Percentiles rank a stretch among this genome's conserved stretches.
These are phyloP conservation scores for Rhinopomastus cyanomelas DNA, from an alignment of 2,113 vertebrate genomes.

Conservation along the genomic window DNA sequence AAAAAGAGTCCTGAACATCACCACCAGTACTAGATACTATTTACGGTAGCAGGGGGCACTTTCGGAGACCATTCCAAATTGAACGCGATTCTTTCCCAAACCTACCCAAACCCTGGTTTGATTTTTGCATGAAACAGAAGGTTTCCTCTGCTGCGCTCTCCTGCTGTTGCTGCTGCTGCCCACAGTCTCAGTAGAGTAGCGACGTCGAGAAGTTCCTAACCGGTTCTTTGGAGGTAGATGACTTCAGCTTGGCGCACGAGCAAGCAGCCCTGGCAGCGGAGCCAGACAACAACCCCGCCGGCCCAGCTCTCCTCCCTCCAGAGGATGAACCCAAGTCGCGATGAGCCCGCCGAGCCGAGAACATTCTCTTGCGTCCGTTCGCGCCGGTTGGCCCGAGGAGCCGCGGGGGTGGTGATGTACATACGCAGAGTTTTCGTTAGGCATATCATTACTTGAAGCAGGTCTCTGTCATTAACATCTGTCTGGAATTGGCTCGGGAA, in stretches of 20 bases:
- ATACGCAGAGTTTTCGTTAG: slow-evolving; percentile 66
- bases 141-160: slow-evolving; percentile 68
- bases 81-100: slow-evolving; percentile 52
- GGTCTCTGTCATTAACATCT: slow-evolving; percentile 65
- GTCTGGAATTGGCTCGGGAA: slow-evolving; percentile 66
- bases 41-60: slow-evolving; percentile 69
- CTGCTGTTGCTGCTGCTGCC: slow-evolving; percentile 77
- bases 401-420: slow-evolving; percentile 71
- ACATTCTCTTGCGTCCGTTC: slow-evolving; percentile 60
- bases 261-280: slow-evolving; percentile 63
- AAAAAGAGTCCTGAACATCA: slow-evolving; percentile 79
- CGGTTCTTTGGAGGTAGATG: slow-evolving; percentile 65
- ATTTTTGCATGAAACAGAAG: slow-evolving; percentile 81
- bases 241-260: slow-evolving; percentile 60
- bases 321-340: slow-evolving; percentile 69
- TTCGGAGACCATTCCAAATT: slow-evolving; percentile 71
- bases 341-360: slow-evolving; percentile 67
- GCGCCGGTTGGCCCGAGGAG: slow-evolving; percentile 65
- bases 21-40: slow-evolving; percentile 73
- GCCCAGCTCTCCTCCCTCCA: slow-evolving; percentile 70
- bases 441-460: slow-evolving; percentile 73
- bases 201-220: slow-evolving; percentile 71
- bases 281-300: slow-evolving; percentile 54
- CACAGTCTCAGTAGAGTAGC: slow-evolving; percentile 71
- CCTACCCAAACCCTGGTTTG: slow-evolving; percentile 51